phyloP scores from a whole-genome alignment of 2,113 vertebrate species.

The Theristicus caerulescens region DNA sequence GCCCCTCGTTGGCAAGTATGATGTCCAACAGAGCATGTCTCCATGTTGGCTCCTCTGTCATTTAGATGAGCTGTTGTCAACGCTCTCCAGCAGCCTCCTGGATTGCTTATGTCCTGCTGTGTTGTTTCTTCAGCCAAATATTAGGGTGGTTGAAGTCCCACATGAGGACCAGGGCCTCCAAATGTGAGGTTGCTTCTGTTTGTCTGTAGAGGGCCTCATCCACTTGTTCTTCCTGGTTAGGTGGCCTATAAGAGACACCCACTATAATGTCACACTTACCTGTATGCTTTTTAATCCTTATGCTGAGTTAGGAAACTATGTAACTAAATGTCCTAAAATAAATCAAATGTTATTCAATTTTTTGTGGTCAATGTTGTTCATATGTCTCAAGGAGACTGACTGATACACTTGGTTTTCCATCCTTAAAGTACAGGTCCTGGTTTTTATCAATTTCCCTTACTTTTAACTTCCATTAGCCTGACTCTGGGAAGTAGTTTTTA shows the following conservation, averaged over 20 bases:
- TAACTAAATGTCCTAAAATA: not conserved
- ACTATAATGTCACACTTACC: not conserved
- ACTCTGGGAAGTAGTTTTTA: not conserved
- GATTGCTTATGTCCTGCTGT: not conserved
- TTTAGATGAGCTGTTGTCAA: not conserved
- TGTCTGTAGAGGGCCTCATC: not conserved
- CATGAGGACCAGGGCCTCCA: not conserved
- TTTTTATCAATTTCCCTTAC: not conserved
- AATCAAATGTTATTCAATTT: not conserved
- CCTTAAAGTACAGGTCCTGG: not conserved
- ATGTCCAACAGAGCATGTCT: not conserved
- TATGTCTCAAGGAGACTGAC: not conserved
- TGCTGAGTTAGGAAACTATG: not conserved
- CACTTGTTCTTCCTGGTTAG: not conserved
- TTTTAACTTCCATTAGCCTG: not conserved
- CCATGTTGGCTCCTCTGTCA: not conserved
- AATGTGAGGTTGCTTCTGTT: not conserved
- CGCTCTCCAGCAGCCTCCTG: not conserved
- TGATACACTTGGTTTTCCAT: not conserved
- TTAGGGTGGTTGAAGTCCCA: not conserved
- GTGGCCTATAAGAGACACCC: accelerated
- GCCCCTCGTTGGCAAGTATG: not conserved
- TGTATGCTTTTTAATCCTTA: not conserved
- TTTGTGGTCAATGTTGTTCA: not conserved
- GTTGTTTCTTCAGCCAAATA: not conserved